These are phyloP conservation scores for Sebastiscus tertius DNA, from an alignment of 2,797 vertebrate species.

Conservation along the genomic window DNA sequence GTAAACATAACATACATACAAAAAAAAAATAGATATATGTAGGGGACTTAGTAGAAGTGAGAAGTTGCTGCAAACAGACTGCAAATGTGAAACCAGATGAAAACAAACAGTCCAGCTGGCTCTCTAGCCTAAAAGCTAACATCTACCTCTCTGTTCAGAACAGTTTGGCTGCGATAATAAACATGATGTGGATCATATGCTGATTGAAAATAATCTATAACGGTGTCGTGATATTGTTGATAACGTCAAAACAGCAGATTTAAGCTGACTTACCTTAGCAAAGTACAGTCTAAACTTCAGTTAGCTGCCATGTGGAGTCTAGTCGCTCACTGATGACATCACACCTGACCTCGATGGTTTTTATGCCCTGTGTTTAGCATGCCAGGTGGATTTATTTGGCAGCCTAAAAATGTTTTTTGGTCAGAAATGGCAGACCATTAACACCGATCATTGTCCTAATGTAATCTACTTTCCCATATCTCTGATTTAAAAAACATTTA, in stretches of 20 bases:
- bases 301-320: slow-evolving; percentile 51
- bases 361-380: not conserved
- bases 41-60: rapidly evolving
- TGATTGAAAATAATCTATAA: rapidly evolving
- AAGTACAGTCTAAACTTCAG: slow-evolving; percentile 1
- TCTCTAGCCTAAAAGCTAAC: not conserved
- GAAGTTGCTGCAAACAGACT: not conserved
- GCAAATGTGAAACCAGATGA: not conserved
- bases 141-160: too few species aligned
- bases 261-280: slow-evolving; percentile 52
- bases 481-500: not conserved
- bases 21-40: not conserved
- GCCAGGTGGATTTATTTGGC: not conserved
- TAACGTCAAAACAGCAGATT: rapidly evolving
- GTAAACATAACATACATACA: not conserved
- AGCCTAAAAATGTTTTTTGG: too few species aligned
- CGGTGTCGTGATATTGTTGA: rapidly evolving
- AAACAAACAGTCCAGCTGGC: not conserved
- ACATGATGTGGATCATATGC: rapidly evolving
- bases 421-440: not conserved
- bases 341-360: rapidly evolving
- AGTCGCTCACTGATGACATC: slow-evolving; percentile 67
- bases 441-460: not conserved
- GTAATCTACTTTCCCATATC: not conserved
- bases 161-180: rapidly evolving